phyloP scores from a whole-genome alignment of 92 coral and sea anemone genomes.

The Diadumene lineata region DNA sequence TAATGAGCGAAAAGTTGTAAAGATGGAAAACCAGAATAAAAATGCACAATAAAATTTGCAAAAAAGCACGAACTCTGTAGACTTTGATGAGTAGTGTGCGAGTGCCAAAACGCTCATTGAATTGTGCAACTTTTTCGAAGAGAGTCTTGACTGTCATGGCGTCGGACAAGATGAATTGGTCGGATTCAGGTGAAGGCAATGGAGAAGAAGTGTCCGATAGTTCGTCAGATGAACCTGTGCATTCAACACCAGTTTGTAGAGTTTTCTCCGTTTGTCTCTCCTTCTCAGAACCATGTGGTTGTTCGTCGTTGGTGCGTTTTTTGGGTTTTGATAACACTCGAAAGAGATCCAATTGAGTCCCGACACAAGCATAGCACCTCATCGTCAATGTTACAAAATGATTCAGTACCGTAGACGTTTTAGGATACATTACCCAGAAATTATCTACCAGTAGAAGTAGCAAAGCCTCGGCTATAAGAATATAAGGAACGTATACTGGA shows the following conservation, averaged over 20 bases:
- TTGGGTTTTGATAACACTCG: constrained; percentile 6
- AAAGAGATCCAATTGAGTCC: constrained; percentile 20
- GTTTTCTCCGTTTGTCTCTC: background rate
- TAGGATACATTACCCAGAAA: constrained; percentile 50
- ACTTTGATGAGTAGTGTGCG: constrained; percentile 2
- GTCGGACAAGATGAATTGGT: constrained; percentile 8
- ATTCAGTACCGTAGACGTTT: constrained; percentile 26
- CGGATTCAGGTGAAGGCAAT: no score
- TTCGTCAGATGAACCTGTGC: background rate
- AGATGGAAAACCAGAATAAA: no score
- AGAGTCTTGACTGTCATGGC: constrained; percentile 11
- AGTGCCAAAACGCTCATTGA: background rate
- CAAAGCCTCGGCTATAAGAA: constrained; percentile 28
- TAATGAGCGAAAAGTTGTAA: no score
- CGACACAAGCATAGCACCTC: constrained; percentile 33
- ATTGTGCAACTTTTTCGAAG: constrained; percentile 32
- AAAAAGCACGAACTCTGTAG: constrained; percentile 15
- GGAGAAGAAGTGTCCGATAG: background rate
- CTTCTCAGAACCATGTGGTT: no score
- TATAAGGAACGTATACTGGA: constrained; percentile 33
- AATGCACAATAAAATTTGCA: constrained; percentile 9
- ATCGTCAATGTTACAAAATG: constrained; percentile 38
- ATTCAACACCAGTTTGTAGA: background rate
- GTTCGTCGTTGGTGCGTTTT: background rate
- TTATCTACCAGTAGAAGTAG: constrained; percentile 35